phyloP scores from a whole-genome alignment of 2,888 invertebrate genomes.

The Cosmopolites sordidus region DNA sequence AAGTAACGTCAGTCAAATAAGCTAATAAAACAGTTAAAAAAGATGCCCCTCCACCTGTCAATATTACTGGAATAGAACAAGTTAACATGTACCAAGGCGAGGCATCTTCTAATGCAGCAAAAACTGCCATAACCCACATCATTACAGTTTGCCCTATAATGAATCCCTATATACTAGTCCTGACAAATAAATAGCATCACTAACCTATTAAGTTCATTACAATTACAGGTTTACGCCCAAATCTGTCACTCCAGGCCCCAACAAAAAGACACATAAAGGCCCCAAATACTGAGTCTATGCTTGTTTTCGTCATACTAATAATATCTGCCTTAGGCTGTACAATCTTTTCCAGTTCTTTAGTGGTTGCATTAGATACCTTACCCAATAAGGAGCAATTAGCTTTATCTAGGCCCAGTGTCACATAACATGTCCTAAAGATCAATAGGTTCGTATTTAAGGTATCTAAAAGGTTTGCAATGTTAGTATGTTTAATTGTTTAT shows the following conservation, averaged over 20 bases:
- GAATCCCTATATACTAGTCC: background rate
- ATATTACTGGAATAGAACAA: conserved; percentile 54
- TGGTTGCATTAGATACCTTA: conserved; percentile 53
- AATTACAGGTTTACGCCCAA: conserved; percentile 70
- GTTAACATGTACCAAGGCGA: conserved; percentile 50
- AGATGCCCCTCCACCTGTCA: conserved; percentile 61
- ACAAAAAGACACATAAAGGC: conserved; percentile 66
- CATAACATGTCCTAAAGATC: conserved; percentile 65
- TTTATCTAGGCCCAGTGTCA: conserved; percentile 54
- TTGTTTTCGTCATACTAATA: conserved; percentile 58
- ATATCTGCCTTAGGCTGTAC: conserved; percentile 64
- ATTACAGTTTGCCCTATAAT: conserved; percentile 14
- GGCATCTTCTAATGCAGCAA: conserved; percentile 24
- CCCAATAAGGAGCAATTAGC: conserved; percentile 60
- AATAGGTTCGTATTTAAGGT: conserved; percentile 63
- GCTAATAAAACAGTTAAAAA: conserved; percentile 54
- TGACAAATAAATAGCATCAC: background rate
- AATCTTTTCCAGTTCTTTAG: conserved; percentile 49
- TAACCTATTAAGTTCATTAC: conserved; percentile 52
- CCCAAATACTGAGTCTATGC: conserved; percentile 64
- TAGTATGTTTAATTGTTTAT: background rate
- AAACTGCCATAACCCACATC: conserved; percentile 19
- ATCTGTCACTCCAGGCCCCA: conserved; percentile 78
- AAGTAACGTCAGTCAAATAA: conserved; percentile 62
- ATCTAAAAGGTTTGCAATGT: conserved; percentile 46